A percentile compares a stretch with the other conserved stretches of the same genome.
Conservation (phyloP, 64 coral and sea anemone species). For the Porites lutea region DNA sequence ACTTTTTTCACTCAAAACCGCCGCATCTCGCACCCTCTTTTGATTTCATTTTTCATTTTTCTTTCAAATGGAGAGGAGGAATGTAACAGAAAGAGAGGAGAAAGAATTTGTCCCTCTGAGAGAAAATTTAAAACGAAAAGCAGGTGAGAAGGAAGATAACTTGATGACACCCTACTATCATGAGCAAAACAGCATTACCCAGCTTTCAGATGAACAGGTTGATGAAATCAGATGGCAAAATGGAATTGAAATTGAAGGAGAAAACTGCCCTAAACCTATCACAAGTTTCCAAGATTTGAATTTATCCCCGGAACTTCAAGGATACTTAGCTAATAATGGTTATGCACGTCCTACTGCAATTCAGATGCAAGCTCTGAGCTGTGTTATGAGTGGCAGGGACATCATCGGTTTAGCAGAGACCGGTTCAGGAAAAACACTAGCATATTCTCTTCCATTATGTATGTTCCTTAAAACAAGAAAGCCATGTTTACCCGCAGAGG, state of each 20-base stretch:
- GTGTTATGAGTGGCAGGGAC: conserved; percentile 96
- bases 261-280: conserved; percentile 90
- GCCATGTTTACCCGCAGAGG: conserved; percentile 74
- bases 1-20: not conserved
- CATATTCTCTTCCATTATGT: conserved; percentile 88
- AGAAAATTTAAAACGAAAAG: conserved; percentile 77
- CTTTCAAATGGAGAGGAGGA: conserved; percentile 40
- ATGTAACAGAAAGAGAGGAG: not conserved
- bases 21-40: not conserved
- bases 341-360: conserved; percentile 82
- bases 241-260: conserved; percentile 93
- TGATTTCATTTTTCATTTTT: not conserved
- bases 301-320: conserved; percentile 64
- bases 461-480: conserved; percentile 79
- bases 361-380: conserved; percentile 98
- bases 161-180: conserved; percentile 81
- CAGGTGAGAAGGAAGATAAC: conserved; percentile 78
- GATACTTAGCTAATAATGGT: conserved; percentile 78
- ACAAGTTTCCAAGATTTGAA: conserved; percentile 80
- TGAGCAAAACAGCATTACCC: conserved; percentile 64
- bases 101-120: conserved; percentile 81
- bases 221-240: conserved; percentile 87
- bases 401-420: conserved; percentile 97
- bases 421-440: conserved; percentile 95
- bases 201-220: conserved; percentile 82